Evolutionary conservation across 2,797 vertebrate genomes (phyloP).

Genomic region (Molossus alvarezi): DNA sequence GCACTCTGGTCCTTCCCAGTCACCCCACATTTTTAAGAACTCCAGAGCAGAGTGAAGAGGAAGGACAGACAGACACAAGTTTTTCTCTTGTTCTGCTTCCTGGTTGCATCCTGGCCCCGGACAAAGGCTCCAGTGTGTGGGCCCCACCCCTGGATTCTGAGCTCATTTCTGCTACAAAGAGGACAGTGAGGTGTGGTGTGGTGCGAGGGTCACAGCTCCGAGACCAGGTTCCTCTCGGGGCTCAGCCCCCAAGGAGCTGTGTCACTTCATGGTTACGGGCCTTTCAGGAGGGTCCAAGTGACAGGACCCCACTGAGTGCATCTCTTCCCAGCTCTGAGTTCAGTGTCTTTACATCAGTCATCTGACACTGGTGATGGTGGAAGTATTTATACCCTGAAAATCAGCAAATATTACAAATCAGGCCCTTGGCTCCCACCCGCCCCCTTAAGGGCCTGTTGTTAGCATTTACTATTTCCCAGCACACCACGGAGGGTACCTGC

Average conservation of each 20-base stretch:
- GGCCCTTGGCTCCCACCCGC: too few relatives aligned
- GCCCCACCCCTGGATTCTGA: not conserved
- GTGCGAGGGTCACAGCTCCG: not conserved
- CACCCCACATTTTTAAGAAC: not conserved
- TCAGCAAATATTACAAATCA: slow-evolving; percentile 25
- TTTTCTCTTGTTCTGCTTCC: not conserved
- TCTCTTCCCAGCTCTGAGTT: not conserved
- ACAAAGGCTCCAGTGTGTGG: not conserved
- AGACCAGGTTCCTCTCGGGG: not conserved
- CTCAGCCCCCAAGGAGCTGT: not conserved
- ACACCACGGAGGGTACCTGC: not conserved
- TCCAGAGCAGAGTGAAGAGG: not conserved
- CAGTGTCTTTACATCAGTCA: not conserved
- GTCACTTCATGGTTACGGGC: not conserved
- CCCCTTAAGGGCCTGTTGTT: not conserved
- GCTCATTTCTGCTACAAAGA: not conserved
- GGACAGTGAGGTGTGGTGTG: not conserved
- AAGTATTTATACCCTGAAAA: slow-evolving; percentile 47
- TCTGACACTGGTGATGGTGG: slow-evolving; percentile 11
- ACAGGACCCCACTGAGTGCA: not conserved
- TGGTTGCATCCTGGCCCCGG: not conserved
- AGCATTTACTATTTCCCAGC: not conserved
- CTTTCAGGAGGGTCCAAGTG: not conserved
- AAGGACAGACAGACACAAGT: not conserved
- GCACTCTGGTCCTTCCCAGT: too few relatives aligned